Conservation (phyloP, 1,140 invertebrate genomes). For the Drosophila malerkotliana region DNA sequence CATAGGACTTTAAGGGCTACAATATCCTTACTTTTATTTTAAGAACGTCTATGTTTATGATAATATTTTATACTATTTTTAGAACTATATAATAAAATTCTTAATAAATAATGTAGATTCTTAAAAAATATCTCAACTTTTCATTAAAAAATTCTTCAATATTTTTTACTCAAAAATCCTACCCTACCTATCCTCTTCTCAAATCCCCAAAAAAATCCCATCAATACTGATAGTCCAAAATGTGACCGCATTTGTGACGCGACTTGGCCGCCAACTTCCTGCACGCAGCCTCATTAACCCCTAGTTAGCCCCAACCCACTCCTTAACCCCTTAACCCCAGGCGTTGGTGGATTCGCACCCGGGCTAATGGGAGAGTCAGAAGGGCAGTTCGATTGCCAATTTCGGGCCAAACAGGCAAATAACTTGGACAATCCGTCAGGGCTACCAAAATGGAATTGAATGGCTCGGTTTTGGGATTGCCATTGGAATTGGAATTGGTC, state of each 20-base stretch:
- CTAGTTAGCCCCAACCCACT: not conserved
- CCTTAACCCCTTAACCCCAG: slow-evolving; percentile 1
- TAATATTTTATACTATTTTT: too few species aligned
- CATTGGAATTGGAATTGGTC: slow-evolving; percentile 2
- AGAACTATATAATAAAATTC: too few species aligned
- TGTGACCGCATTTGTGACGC: not conserved
- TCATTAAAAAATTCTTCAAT: too few species aligned
- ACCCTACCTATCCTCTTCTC: too few species aligned
- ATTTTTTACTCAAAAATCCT: too few species aligned
- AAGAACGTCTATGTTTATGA: too few species aligned
- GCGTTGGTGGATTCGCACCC: slow-evolving; percentile 2
- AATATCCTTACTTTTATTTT: too few species aligned
- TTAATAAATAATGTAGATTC: too few species aligned
- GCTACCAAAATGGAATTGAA: slow-evolving; percentile 1
- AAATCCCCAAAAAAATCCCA: not conserved
- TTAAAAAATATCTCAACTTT: too few species aligned
- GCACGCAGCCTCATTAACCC: not conserved
- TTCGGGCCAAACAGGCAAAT: slow-evolving; percentile 33
- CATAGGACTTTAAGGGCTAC: not conserved
- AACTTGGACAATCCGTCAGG: slow-evolving; percentile 25
- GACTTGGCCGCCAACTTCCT: not conserved
- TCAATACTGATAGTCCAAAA: not conserved
- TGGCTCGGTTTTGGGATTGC: not conserved
- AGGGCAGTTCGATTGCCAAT: slow-evolving; percentile 15
- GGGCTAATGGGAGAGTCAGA: not conserved